These are phyloP conservation scores for Sparidentex hasta DNA, from an alignment of 2,797 vertebrate genomes.

Conservation along the genomic window DNA sequence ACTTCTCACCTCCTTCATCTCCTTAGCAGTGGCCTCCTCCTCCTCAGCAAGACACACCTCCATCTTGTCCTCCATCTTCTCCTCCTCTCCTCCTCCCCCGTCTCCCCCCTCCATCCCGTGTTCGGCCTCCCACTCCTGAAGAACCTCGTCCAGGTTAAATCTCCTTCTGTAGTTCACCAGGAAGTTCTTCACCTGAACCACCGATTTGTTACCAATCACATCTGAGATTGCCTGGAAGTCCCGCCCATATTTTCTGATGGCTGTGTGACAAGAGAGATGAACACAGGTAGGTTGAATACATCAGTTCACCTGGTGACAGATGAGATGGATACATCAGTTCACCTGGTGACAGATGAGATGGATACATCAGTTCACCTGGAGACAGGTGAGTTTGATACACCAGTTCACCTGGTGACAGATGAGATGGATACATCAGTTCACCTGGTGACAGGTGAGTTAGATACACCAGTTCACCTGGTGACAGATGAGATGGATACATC, in stretches of 20 bases:
- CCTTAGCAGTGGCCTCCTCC: constrained; percentile 83
- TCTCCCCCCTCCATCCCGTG: constrained; percentile 89
- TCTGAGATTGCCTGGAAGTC: constrained; percentile 96
- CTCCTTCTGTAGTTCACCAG: constrained; percentile 95
- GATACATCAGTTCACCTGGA: not conserved
- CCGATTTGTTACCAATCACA: constrained; percentile 95
- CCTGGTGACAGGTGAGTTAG: not conserved
- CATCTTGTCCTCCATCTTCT: constrained; percentile 84
- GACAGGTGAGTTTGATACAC: too few relatives aligned
- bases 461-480: not conserved
- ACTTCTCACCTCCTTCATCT: constrained; percentile 86
- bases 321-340: not conserved
- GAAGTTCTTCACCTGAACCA: constrained; percentile 96
- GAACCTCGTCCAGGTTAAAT: constrained; percentile 95
- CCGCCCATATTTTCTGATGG: constrained; percentile 94
- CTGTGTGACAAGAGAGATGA: constrained; percentile 67
- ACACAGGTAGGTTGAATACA: not conserved
- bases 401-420: not conserved
- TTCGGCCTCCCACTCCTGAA: constrained; percentile 96
- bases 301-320: not conserved
- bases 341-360: not conserved
- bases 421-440: not conserved
- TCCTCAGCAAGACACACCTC: constrained; percentile 83
- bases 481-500: too few relatives aligned
- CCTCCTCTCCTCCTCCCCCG: constrained; percentile 79